phyloP scores from a whole-genome alignment of 2,888 invertebrate species.

The Apoderus coryli region DNA sequence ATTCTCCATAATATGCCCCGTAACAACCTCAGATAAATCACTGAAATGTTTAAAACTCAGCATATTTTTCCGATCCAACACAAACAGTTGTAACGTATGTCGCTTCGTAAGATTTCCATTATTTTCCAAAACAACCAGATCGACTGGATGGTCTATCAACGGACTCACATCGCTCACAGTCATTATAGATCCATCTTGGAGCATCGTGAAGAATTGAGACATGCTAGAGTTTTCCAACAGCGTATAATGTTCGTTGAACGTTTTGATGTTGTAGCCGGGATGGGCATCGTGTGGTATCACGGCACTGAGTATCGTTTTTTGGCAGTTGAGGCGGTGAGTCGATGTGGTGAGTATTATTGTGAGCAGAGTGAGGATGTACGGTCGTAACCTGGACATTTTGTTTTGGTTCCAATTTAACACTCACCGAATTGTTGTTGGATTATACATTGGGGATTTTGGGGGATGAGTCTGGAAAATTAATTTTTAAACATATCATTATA shows the following conservation, averaged over 20 bases:
- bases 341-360: too few relatives aligned
- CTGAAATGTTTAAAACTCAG: conserved; percentile 52
- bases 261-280: conserved; percentile 76
- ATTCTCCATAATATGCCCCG: conserved; percentile 66
- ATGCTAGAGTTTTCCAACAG: conserved; percentile 63
- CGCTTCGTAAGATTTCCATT: conserved; percentile 65
- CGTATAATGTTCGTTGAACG: conserved; percentile 48
- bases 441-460: too few relatives aligned
- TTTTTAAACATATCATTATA: too few relatives aligned
- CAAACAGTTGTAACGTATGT: conserved; percentile 66
- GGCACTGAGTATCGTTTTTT: too few relatives aligned
- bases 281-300: conserved; percentile 81
- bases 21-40: conserved; percentile 42
- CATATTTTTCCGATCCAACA: conserved; percentile 71
- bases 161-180: conserved; percentile 76
- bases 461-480: too few relatives aligned
- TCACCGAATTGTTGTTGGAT: too few relatives aligned
- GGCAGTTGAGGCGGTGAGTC: too few relatives aligned
- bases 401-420: too few relatives aligned
- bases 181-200: conserved; percentile 81
- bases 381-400: too few relatives aligned
- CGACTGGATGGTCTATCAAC: conserved; percentile 65
- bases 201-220: conserved; percentile 73
- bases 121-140: conserved; percentile 69
- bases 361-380: too few relatives aligned